phyloP scores from a whole-genome alignment of 2,888 invertebrate species.

The Acronicta psi region DNA sequence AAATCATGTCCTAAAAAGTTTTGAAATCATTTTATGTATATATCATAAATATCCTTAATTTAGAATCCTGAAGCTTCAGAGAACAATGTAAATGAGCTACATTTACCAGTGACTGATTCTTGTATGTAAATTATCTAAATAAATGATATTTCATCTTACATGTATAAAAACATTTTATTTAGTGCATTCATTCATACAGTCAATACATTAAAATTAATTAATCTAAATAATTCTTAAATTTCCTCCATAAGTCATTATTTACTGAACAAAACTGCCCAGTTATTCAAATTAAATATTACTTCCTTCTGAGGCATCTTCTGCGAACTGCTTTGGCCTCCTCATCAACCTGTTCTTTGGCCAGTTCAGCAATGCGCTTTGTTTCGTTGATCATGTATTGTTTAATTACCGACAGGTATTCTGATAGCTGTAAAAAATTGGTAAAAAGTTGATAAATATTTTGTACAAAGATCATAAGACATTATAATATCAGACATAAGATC shows the following conservation, averaged over 20 bases:
- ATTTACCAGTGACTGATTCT: no score
- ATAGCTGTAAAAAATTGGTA: slow-evolving; percentile 74
- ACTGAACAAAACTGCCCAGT: background rate
- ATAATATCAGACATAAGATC: no score
- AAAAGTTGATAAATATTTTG: no score
- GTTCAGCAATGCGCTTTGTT: slow-evolving; percentile 70
- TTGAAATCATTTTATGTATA: no score
- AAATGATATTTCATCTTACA: slow-evolving; percentile 14
- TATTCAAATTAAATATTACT: slow-evolving; percentile 47
- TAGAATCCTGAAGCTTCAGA: no score
- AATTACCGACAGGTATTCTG: slow-evolving; percentile 84
- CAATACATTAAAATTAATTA: slow-evolving; percentile 15
- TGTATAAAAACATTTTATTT: slow-evolving; percentile 21
- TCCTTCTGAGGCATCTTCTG: slow-evolving; percentile 66
- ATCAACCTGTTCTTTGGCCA: slow-evolving; percentile 72
- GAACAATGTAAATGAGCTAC: no score
- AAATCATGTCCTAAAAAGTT: background rate
- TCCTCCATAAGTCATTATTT: background rate
- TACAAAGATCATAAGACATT: no score
- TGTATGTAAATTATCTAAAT: background rate
- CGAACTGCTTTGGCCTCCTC: slow-evolving; percentile 68
- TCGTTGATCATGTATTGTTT: slow-evolving; percentile 84
- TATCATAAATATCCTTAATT: no score
- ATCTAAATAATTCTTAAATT: slow-evolving; percentile 4
- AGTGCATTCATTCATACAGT: slow-evolving; percentile 15